Evolutionary conservation across 2,797 vertebrate genomes (phyloP).

Genomic region (Heliangelus exortis): DNA sequence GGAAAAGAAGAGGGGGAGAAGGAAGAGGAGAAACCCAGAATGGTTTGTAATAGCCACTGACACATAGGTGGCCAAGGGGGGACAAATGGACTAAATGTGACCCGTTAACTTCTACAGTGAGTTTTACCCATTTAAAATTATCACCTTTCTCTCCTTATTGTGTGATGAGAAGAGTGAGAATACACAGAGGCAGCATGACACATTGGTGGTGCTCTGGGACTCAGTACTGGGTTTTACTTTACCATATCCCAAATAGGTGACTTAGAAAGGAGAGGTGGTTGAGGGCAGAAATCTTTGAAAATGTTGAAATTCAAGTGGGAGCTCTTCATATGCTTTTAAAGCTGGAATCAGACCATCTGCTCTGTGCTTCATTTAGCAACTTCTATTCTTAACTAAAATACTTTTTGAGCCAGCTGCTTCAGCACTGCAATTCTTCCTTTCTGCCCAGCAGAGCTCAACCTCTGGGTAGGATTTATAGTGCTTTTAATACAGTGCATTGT

Average conservation of each 20-base stretch:
- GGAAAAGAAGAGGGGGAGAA: background rate
- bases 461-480: background rate
- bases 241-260: background rate
- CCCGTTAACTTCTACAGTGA: background rate
- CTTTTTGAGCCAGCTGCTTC: slow-evolving; percentile 47
- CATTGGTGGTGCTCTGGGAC: background rate
- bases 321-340: slow-evolving; percentile 37
- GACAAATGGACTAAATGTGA: background rate
- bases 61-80: background rate
- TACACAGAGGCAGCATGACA: background rate
- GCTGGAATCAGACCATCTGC: slow-evolving; percentile 53
- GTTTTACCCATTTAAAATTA: background rate
- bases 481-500: background rate
- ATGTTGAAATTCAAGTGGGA: slow-evolving; percentile 35
- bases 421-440: slow-evolving; percentile 17
- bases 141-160: background rate
- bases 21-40: background rate
- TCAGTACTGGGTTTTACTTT: background rate
- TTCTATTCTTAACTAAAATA: slow-evolving; percentile 60
- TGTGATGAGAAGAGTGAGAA: background rate
- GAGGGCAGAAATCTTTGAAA: slow-evolving; percentile 6
- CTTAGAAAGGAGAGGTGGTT: background rate
- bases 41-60: background rate
- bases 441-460: slow-evolving; percentile 28
- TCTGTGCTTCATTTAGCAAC: slow-evolving; percentile 53